Conservation (phyloP, 1,140 invertebrate species). For the Aphelinus atriplicis region DNA sequence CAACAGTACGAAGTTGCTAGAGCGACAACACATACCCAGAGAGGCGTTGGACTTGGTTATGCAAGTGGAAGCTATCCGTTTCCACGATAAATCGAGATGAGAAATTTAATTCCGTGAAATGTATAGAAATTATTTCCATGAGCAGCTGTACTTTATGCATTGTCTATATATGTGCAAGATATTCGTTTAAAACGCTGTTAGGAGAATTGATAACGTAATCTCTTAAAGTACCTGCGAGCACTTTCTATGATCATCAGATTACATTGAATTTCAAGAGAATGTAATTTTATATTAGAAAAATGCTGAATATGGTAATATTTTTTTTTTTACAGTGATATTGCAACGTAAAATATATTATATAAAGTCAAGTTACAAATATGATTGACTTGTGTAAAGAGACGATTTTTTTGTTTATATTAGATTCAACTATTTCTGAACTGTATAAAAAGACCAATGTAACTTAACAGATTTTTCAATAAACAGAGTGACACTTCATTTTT, state of each 20-base stretch:
- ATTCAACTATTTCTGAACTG: constrained; percentile 4
- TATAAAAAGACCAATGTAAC: constrained; percentile 24
- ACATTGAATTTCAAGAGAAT: not conserved
- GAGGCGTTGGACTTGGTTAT: constrained; percentile 90
- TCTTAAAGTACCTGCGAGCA: constrained; percentile 10
- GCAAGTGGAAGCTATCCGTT: constrained; percentile 64
- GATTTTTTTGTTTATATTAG: not conserved
- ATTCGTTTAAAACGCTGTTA: not conserved
- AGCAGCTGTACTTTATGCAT: constrained; percentile 22
- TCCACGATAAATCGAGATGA: constrained; percentile 55
- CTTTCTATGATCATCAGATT: constrained; percentile 4
- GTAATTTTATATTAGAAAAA: too few relatives aligned
- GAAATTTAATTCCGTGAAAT: constrained; percentile 11
- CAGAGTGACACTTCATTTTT: not conserved
- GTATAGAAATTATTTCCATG: constrained; percentile 28
- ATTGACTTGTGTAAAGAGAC: too few relatives aligned
- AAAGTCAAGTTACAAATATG: too few relatives aligned
- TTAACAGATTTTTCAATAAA: constrained; percentile 30
- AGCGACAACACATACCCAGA: constrained; percentile 92
- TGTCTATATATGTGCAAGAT: constrained; percentile 14
- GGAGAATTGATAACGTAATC: not conserved
- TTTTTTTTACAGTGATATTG: too few relatives aligned
- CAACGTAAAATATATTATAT: too few relatives aligned
- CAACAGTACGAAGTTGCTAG: constrained; percentile 94
- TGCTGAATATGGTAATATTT: too few relatives aligned